Base-by-base conservation (phyloP, 2,797 vertebrate genomes). In the Cuculus canorus region DNA sequence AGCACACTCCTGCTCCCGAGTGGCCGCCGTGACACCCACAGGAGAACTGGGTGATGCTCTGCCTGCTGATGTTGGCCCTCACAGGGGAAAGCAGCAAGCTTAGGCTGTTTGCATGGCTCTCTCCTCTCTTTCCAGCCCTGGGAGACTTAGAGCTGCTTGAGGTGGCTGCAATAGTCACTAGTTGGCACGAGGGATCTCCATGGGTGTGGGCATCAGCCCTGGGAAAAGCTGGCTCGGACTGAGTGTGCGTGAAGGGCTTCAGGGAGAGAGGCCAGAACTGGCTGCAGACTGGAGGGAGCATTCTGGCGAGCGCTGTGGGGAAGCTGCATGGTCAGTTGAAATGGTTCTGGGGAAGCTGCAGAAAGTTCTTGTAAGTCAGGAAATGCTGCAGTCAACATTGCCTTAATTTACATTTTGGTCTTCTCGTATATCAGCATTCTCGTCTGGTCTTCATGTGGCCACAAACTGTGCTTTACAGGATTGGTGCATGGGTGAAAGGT, bases 351-450 rank as follows among this genome's bases (percentile, higher is more conserved):
- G 4, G 79, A 56, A 94, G 56, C 43, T 88, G 89, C 85, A 77
- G 69, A 45, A 76, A 47, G 57, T 88, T 93, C 90, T 84, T 82
- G 48, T 86, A 94, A 92, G 63, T 54, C 76, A 86, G 93, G 95
- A 96, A 94, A 61, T 9, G 4, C 13, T 61, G 32, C 41, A 33
- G n/a, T 33, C 35, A 37, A 41, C 91, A 64, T 50, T 59, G 76
- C 53, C 37, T 76, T 39, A 7, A 43, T 41, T 91, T 65, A 87
- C 5, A 37, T 23, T 86, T 82, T 27, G 25, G 30, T 27, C 18
- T 35, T 82, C 33, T 66, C 10, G 47, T 54, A 6, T 41, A 2
- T 71, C n/a, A 59, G 53, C 21, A 1, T 61, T 32, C 15, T 35
- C 43, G 37, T 6, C n/a, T 37, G 37, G 41, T 78, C 37, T 72